Conservation (phyloP, 2,797 vertebrate species). For the Serranus cabrilla region DNA sequence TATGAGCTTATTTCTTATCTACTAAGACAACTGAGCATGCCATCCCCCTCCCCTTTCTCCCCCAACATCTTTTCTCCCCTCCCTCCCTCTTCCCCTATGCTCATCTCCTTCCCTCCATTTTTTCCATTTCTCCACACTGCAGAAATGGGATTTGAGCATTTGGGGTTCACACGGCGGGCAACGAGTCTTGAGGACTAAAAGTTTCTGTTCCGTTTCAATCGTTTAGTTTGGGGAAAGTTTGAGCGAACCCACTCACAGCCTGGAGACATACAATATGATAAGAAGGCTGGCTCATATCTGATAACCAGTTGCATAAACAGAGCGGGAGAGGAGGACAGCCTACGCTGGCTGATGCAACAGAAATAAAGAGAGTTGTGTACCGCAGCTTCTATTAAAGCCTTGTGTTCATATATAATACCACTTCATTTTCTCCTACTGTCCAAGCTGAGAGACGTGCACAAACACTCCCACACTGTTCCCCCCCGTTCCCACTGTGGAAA, state of each 20-base stretch:
- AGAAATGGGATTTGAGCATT: constrained; percentile 79
- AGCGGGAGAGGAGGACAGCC: constrained; percentile 55
- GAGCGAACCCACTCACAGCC: constrained; percentile 67
- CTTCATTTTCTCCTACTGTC: constrained; percentile 39
- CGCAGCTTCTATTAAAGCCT: constrained; percentile 31
- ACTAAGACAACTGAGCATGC: constrained; percentile 70
- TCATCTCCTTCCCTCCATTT: constrained; percentile 42
- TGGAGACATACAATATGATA: constrained; percentile 67
- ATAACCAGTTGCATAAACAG: constrained; percentile 70
- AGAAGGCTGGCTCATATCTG: constrained; percentile 72
- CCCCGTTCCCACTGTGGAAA: constrained; percentile 16
- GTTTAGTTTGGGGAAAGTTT: constrained; percentile 70
- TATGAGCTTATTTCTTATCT: constrained; percentile 85
- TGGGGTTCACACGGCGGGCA: constrained; percentile 83
- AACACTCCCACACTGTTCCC: constrained; percentile 37
- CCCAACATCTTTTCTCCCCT: constrained; percentile 36
- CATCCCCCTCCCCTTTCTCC: constrained; percentile 38
- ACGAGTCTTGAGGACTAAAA: constrained; percentile 73
- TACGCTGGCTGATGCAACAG: constrained; percentile 64
- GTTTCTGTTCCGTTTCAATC: constrained; percentile 72
- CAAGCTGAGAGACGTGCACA: constrained; percentile 29
- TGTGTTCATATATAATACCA: constrained; percentile 45
- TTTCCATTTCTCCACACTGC: constrained; percentile 57
- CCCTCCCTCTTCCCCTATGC: constrained; percentile 20
- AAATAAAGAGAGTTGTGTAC: constrained; percentile 33